phyloP scores from a whole-genome alignment of 2,888 invertebrate genomes.

The Muschampia plurimacula region DNA sequence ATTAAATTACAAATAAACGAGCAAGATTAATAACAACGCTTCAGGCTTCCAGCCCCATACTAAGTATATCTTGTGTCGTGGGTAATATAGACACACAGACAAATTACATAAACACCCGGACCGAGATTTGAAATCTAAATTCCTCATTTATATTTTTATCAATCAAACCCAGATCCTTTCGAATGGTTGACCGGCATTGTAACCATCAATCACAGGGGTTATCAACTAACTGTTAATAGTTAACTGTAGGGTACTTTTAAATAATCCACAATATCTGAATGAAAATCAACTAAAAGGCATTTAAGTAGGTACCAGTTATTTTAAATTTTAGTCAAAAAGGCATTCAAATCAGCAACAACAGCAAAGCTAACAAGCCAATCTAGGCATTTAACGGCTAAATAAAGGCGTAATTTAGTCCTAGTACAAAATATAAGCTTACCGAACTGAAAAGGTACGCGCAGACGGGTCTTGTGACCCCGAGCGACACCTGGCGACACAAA shows the following conservation, averaged over 20 bases:
- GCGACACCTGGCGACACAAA: conserved; percentile 74
- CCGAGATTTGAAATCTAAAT: no score
- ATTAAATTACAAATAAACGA: neutral
- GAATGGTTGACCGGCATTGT: no score
- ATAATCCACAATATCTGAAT: conserved; percentile 10
- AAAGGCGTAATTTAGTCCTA: conserved; percentile 29
- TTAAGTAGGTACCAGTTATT: conserved; percentile 8
- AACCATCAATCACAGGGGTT: no score
- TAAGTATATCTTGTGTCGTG: no score
- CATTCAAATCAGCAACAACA: conserved; percentile 14
- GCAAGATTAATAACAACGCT: neutral
- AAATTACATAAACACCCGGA: no score
- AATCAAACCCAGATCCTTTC: no score
- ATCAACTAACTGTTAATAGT: no score
- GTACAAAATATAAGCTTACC: conserved; percentile 27
- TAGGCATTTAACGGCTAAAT: conserved; percentile 23
- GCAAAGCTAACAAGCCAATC: conserved; percentile 24
- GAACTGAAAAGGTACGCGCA: conserved; percentile 34
- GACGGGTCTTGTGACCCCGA: conserved; percentile 54
- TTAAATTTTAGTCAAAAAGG: conserved; percentile 4
- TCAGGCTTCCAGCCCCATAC: no score
- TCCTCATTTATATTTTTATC: no score
- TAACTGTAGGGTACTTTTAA: neutral
- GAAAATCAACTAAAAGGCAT: neutral
- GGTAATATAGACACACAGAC: no score